Evolutionary conservation across 1,140 invertebrate genomes (phyloP), one percentile per base, ranked within the genome.

Genomic region (Drosophila prosaltans): DNA sequence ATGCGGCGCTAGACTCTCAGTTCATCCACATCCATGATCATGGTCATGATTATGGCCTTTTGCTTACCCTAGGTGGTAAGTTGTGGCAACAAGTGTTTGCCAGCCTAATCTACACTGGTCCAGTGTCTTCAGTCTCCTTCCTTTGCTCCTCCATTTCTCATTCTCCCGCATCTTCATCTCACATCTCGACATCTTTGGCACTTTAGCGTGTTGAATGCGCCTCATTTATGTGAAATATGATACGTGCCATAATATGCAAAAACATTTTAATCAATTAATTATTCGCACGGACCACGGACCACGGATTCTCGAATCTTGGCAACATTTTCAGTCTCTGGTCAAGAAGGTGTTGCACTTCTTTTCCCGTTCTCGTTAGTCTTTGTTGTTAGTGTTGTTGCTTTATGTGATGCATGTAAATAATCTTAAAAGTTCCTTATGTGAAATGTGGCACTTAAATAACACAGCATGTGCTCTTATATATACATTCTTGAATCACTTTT

Each of bases 221-320:
- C 85, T 89, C 85, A 89, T 89, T 89, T 90, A 90, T 89, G 85
- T 89, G 85, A 89, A 90, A 89, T 89, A 89, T 90, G 85, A 89
- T 89, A 79, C 75, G 67, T 72, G 71, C 86, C 81, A 85, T 81
- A 89, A 89, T 90, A 90, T 90, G 81, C 85, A 89, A 84, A 90
- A 89, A 90, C 85, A 85, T 90, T 89, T 89, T 89, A 89, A 89
- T 89, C 85, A 89, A 89, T 89, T 89, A 89, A 89, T 89, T 90
- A 89, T 89, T 74, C 76, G 69, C 81, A 85, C 74, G 69, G 74
- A 71, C 69, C 43, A n/a, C 45, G 16, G 16, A 16, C 16, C 16
- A 16, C 16, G 16, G 16, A 16, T 16, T 16, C 6, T 9, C 39
- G 62, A 30, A 26, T 61, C 40, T 61, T 61, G 54, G 8, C 48